phyloP scores from a whole-genome alignment of 2,888 invertebrate species.

The Dryomyza anilis region DNA sequence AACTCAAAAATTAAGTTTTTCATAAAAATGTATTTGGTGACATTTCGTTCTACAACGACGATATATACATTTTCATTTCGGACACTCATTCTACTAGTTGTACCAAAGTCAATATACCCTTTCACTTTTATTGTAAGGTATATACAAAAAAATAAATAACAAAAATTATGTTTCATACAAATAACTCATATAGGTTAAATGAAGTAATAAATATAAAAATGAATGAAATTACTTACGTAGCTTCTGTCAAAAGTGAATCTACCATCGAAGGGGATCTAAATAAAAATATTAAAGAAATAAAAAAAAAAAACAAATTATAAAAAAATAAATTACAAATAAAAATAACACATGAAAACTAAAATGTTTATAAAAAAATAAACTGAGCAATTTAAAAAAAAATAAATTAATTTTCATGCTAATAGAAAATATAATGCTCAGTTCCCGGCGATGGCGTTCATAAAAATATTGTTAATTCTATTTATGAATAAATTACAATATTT shows the following conservation, averaged over 20 bases:
- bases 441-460: not conserved
- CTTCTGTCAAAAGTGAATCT: slow-evolving; percentile 51
- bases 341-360: slow-evolving; percentile 26
- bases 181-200: slow-evolving; percentile 16
- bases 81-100: not conserved
- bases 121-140: too few species aligned
- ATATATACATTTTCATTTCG: not conserved
- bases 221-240: slow-evolving; percentile 53
- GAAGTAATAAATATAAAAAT: slow-evolving; percentile 22
- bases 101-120: too few species aligned
- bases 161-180: not conserved
- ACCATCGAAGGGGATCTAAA: slow-evolving; percentile 49
- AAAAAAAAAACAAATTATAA: slow-evolving; percentile 24
- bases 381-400: not conserved
- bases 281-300: slow-evolving; percentile 31
- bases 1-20: too few species aligned
- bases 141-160: slow-evolving; percentile 1
- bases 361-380: slow-evolving; percentile 14
- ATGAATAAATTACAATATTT: not conserved
- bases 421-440: not conserved
- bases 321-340: slow-evolving; percentile 21
- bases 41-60: too few species aligned
- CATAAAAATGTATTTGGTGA: too few species aligned
- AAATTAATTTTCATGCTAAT: not conserved
- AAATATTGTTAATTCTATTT: not conserved